A percentile compares a stretch with the other conserved stretches of the same genome.
phyloP scores from a whole-genome alignment of 1,140 invertebrate genomes.

The Drosophila yakuba region DNA sequence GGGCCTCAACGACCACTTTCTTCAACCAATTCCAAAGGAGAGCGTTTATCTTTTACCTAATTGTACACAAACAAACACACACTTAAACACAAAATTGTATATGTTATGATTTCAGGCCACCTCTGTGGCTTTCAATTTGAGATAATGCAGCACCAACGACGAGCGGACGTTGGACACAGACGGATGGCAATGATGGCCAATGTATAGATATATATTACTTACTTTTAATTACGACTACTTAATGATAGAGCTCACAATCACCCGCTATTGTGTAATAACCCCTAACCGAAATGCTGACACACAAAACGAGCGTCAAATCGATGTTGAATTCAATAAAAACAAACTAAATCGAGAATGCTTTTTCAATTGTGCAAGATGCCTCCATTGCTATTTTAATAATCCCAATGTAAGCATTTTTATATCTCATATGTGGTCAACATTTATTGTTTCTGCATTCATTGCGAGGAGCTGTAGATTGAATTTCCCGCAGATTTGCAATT shows the following conservation, averaged over 20 bases:
- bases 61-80: background rate
- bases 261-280: conserved; percentile 11
- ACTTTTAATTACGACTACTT: conserved; percentile 11
- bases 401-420: background rate
- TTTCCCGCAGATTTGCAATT: background rate
- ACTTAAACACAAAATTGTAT: background rate
- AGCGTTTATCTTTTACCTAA: conserved; percentile 1
- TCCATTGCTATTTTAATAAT: background rate
- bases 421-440: background rate
- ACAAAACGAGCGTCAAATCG: conserved; percentile 32
- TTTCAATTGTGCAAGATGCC: background rate
- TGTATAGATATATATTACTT: conserved; percentile 18
- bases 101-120: conserved; percentile 1
- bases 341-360: background rate
- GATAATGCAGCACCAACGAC: background rate
- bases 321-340: conserved; percentile 53
- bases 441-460: background rate
- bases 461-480: background rate
- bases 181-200: background rate
- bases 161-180: background rate
- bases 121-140: background rate
- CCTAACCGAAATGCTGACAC: conserved; percentile 2
- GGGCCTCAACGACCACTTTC: background rate
- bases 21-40: background rate
- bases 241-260: conserved; percentile 1